Base-by-base conservation (phyloP, 2,888 invertebrate genomes). In the Fissipunctia ypsillon region DNA sequence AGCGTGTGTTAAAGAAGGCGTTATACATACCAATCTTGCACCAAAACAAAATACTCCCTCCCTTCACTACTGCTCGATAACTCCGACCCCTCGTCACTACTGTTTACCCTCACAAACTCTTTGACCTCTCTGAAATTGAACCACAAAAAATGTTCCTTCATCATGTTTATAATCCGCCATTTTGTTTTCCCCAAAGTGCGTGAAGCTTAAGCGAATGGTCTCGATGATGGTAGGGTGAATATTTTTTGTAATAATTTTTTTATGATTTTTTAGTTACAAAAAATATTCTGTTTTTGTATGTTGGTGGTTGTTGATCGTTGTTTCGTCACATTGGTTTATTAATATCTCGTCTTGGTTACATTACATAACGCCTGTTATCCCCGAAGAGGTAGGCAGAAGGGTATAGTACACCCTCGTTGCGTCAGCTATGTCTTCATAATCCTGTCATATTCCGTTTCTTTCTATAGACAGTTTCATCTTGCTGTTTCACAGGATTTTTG, bases 121-220 rank as follows among this genome's bases (percentile, higher is more conserved):
- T 92, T 94, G 92, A 88, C 90, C 87, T 90, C 89, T 95, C 95
- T 95, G 95, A 95, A 95, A 96, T 92, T 88, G 90, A 91, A 93
- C 84, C 88, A 84, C 69, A 84, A 80, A 79, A 82, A 81, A 79
- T 63, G 81, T 81, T 85, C 77, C 85, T 87, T 84, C 80, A 87
- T 75, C 83, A 52, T 73, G 80, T 89, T 83, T 87, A 90, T 83
- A 83, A 70, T 68, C 84, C 78, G 80, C 85, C 81, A 69, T 86
- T 80, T 83, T 77, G 54, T 76, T 52, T 66, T 69, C 69, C 84
- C 87, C 86, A 83, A 57, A 83, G 75, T 83, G 80, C 82, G 69
- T 83, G 63, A 79, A 88, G 89, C 89, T 69, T 74, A 89, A 88
- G 89, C 88, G 69, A 81, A 88, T 85, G 88, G 82, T 85, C 88